phyloP scores from a whole-genome alignment of 2,797 vertebrate genomes.

The Urophycis tenuis region DNA sequence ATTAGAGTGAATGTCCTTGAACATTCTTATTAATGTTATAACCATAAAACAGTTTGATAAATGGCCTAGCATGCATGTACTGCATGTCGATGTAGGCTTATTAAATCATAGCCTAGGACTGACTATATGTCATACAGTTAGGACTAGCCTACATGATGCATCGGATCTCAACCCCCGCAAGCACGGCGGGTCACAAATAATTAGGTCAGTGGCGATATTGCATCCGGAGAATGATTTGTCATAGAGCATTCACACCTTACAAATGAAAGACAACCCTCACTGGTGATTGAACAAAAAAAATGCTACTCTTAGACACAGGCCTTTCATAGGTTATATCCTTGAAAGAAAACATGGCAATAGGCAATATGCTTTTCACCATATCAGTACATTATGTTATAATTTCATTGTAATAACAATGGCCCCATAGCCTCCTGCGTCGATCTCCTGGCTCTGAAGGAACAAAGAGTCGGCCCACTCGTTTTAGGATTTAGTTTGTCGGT shows the following conservation, averaged over 20 bases:
- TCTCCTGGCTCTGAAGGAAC: slow-evolving; percentile 23
- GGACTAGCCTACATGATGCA: slow-evolving; percentile 15
- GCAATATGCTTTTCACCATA: not conserved
- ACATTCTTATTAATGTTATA: not conserved
- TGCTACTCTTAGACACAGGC: not conserved
- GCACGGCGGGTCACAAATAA: slow-evolving; percentile 29
- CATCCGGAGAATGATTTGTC: slow-evolving; percentile 1
- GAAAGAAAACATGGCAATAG: no score
- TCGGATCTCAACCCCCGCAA: slow-evolving; percentile 19
- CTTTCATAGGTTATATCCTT: not conserved
- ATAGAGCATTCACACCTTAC: not conserved
- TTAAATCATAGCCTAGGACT: slow-evolving; percentile 25
- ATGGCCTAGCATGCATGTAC: not conserved
- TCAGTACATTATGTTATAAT: not conserved
- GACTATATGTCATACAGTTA: slow-evolving; percentile 36
- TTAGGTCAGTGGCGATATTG: slow-evolving; percentile 22
- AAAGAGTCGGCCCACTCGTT: slow-evolving; percentile 30
- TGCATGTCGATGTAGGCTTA: not conserved
- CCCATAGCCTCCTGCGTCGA: not conserved
- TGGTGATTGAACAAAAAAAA: not conserved
- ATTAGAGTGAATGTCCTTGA: not conserved
- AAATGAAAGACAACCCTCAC: not conserved
- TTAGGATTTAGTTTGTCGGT: slow-evolving; percentile 48
- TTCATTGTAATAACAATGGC: not conserved
- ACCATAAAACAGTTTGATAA: not conserved